Evolutionary conservation across 2,797 vertebrate species (phyloP), one percentile per base, ranked within the genome.

Genomic region (Poecilia velifera): DNA sequence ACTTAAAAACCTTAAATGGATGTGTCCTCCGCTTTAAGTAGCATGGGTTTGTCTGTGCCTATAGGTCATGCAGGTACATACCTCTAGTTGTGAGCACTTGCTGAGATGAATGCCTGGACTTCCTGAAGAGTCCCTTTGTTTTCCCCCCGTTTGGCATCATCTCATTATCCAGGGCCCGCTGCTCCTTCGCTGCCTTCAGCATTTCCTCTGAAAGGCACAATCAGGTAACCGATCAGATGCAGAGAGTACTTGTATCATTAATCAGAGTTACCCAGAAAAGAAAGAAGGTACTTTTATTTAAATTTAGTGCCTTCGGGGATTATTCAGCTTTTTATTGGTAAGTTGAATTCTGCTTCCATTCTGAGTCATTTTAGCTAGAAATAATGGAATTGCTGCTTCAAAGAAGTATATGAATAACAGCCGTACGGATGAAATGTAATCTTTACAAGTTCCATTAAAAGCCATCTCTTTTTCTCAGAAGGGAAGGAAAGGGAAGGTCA

Each of bases 171-270:
- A 97, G 85, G 0, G 90, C 95, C 87, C 96, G 73, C 73, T 97
- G 97, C 83, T 98, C 98, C 91, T 94, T 94, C n/a, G 97, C 97
- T 85, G 98, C 90, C 82, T 95, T 97, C 82, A 97, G 88, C 80
- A 96, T 93, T 90, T 98, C 98, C 62, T 98, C 98, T 99, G 91
- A 81, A 86, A 87, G 62, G 77, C 77, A 87, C 12, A 78, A 45
- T 39, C 8, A 55, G 6, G 77, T 53, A 72, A 74, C 4, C 7
- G 5, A 59, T 72, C 57, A 72, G 36, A 55, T n/a, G 39, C 3
- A 64, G 36, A 75, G 13, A 51, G 28, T 57, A 25, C 73, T 7
- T 76, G 22, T 31, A 6, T 13, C 13, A 36, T 82, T 46, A 72
- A 20, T 39, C 0, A 25, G 25, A 36, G 64, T 81, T 46, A 46